phyloP scores from a whole-genome alignment of 2,113 vertebrate species.

The Rhinoderma darwinii region DNA sequence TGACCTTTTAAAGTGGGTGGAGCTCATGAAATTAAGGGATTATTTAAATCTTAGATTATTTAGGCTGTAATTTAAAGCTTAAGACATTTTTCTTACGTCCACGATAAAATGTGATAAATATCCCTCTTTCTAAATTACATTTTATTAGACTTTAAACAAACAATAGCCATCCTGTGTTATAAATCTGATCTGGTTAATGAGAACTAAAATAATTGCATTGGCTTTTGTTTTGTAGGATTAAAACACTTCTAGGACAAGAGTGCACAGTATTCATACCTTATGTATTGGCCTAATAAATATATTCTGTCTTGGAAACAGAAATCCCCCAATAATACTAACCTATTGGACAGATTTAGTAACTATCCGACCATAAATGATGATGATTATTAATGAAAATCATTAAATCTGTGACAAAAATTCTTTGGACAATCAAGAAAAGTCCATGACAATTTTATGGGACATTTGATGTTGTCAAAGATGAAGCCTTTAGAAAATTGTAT shows the following conservation, averaged over 20 bases:
- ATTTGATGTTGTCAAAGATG: no score
- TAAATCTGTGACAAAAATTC: not conserved
- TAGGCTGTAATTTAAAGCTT: not conserved
- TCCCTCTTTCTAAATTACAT: not conserved
- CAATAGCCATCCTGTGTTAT: not conserved
- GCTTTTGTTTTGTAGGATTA: not conserved
- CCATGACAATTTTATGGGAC: not conserved
- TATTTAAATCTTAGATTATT: not conserved
- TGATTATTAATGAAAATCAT: not conserved
- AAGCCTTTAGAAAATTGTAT: not conserved
- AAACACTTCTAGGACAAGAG: not conserved
- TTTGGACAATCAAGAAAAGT: not conserved
- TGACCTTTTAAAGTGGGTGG: not conserved
- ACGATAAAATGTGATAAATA: not conserved
- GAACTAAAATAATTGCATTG: not conserved
- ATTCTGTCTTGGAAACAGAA: not conserved
- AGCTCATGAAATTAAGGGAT: not conserved
- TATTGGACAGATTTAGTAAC: not conserved
- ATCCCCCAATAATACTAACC: not conserved
- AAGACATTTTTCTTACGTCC: not conserved
- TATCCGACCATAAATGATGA: not conserved
- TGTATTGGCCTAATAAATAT: not conserved
- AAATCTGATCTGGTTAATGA: not conserved
- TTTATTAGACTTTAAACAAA: not conserved
- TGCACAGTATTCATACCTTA: not conserved